phyloP scores from a whole-genome alignment of 2,797 vertebrate species.

The Platyrinchus mystaceus region DNA sequence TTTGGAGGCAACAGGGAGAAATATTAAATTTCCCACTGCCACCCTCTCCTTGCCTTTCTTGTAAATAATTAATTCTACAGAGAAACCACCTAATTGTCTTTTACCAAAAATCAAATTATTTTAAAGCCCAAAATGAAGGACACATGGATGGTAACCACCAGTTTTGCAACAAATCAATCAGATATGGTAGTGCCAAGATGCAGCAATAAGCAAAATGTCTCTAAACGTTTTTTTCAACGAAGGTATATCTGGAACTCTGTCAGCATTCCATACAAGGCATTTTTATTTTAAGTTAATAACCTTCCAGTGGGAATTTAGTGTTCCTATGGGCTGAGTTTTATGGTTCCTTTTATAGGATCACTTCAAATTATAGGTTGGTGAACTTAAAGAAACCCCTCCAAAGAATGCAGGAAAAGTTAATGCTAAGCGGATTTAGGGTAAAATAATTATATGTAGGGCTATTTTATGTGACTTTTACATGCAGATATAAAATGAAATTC shows the following conservation, averaged over 20 bases:
- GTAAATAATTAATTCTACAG: not conserved
- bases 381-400: conserved; percentile 73
- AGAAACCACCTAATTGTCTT: not conserved
- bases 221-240: not conserved
- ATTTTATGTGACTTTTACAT: conserved; percentile 30
- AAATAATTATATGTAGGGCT: not conserved
- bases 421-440: conserved; percentile 14
- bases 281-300: conserved; percentile 77
- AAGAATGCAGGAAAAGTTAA: conserved; percentile 71
- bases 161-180: not conserved
- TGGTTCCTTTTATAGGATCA: conserved; percentile 71
- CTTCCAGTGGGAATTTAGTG: conserved; percentile 69
- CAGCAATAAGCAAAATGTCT: not conserved
- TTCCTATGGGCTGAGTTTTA: conserved; percentile 72
- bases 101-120: not conserved
- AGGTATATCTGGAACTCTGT: conserved; percentile 27
- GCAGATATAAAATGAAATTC: not conserved
- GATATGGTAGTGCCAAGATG: not conserved
- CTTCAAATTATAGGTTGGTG: conserved; percentile 73
- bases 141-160: not conserved
- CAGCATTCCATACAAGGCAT: conserved; percentile 54
- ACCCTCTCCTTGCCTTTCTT: not conserved
- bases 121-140: not conserved
- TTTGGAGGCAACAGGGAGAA: not conserved
- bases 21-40: not conserved